phyloP scores from a whole-genome alignment of 2,888 invertebrate species.

The Drosophila leonis region DNA sequence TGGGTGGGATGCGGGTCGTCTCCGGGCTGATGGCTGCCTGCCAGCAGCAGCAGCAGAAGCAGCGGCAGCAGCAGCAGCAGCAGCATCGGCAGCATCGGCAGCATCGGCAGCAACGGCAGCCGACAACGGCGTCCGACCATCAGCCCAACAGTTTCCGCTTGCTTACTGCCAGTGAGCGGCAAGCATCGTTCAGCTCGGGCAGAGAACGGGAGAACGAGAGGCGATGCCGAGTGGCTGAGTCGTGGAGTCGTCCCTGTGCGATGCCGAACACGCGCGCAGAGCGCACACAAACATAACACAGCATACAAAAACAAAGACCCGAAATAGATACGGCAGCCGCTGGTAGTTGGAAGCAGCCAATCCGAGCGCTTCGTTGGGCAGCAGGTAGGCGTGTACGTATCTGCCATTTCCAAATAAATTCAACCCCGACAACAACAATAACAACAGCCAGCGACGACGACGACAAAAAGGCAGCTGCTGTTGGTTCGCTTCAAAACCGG shows the following conservation, averaged over 20 bases:
- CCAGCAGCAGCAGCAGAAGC: conserved; percentile 50
- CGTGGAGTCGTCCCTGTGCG: conserved; percentile 29
- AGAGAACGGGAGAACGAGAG: conserved; percentile 31
- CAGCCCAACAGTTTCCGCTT: conserved; percentile 84
- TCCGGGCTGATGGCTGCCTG: conserved; percentile 48
- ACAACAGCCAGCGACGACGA: conserved; percentile 25
- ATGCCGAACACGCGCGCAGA: conserved; percentile 50
- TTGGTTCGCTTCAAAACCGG: conserved; percentile 82
- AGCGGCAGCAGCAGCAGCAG: conserved; percentile 56
- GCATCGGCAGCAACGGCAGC: conserved; percentile 81
- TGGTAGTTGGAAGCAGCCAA: conserved; percentile 63
- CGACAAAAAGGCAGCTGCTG: conserved; percentile 49
- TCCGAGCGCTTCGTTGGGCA: conserved; percentile 61
- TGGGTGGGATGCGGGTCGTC: conserved; percentile 76
- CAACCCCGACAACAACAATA: conserved; percentile 63
- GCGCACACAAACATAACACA: conserved; percentile 24
- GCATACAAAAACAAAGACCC: conserved; percentile 28
- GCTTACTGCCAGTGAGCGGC: conserved; percentile 72
- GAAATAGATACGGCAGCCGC: conserved; percentile 57
- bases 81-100: conserved; percentile 75
- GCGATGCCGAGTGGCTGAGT: conserved; percentile 36
- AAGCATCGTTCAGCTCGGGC: conserved; percentile 9
- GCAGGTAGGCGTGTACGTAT: conserved; percentile 82
- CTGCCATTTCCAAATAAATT: conserved; percentile 82
- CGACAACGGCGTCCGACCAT: conserved; percentile 83